Base-by-base conservation (phyloP, 2,113 vertebrate genomes). In the Otus sunia region DNA sequence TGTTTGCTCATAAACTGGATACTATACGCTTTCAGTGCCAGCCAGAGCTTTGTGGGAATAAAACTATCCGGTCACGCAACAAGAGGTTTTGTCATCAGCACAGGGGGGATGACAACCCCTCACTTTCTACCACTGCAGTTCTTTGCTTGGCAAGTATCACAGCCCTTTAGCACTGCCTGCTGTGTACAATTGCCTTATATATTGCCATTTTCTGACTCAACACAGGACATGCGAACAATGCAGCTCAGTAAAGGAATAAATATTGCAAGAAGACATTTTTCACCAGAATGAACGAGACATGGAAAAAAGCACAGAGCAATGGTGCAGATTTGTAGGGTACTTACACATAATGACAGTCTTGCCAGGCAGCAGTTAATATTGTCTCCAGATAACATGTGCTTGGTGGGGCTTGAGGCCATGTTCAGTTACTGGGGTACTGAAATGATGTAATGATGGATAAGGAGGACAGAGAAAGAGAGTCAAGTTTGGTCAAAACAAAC, bases 21-120 rank as follows among this genome's bases (percentile, higher is more conserved):
- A 55, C n/a, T 17, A 23, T 37, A 22, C 0, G 0, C 36, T 62
- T 55, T 76, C 19, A 27, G 23, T 3, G 17, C 49, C 37, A 59
- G 53, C 3, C 49, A 85, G 13, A n/a, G 53, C n/a, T 64, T 62
- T 47, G 23, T 55, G 63, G 32, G n/a, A 73, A 47, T 79, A 47
- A 73, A 67, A 49, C 12, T 32, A 4, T 13, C n/a, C 0, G 0
- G 67, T 37, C 62, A 62, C 1, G 12, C 15, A 53, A 55, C 19
- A 39, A 45, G 73, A 74, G 7, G 21, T 50, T 87, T 50, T 10
- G 6, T 36, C 10, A 5, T 30, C 8, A 6, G 4, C 83, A 39
- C 0, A 19, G 11, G 3, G 3, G 25, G 29, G 15, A 11, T 2
- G 2, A 41, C 7, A 92, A 13, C 43, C 20, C 9, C 16, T 32